A percentile compares a stretch with the other conserved stretches of the same genome.
Conservation (phyloP, 2,888 invertebrate genomes). For the Platycnemis pennipes region DNA sequence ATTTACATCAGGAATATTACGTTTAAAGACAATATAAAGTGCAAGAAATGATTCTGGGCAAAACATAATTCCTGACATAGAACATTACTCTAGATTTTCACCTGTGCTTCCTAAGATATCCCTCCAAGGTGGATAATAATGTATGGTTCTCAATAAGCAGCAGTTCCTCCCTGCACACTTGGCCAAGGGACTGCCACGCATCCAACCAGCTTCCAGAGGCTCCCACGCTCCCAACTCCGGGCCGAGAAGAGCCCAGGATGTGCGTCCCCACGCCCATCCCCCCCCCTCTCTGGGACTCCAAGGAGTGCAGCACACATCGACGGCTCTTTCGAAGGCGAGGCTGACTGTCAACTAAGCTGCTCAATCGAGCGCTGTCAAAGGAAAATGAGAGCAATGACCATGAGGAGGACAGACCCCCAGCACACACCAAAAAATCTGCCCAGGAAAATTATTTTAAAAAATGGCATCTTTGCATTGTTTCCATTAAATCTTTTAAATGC, state of each 20-base stretch:
- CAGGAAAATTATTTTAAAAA: no score
- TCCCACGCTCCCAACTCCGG: slow-evolving; percentile 55
- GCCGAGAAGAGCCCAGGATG: slow-evolving; percentile 33
- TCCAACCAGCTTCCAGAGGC: slow-evolving; percentile 86
- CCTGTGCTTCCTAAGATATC: slow-evolving; percentile 94
- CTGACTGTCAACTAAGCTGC: slow-evolving; percentile 89
- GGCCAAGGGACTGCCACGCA: slow-evolving; percentile 92
- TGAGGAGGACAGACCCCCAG: neutral
- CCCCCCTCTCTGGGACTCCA: slow-evolving; percentile 88
- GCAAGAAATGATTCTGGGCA: neutral
- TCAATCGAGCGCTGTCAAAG: slow-evolving; percentile 85
- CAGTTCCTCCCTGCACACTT: slow-evolving; percentile 90
- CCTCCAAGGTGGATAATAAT: slow-evolving; percentile 92
- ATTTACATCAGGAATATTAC: neutral
- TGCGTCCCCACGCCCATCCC: slow-evolving; percentile 78
- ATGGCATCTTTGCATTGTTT: no score
- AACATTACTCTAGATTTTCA: slow-evolving; percentile 75
- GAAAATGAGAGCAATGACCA: neutral
- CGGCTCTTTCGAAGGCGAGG: slow-evolving; percentile 93
- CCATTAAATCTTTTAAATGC: no score
- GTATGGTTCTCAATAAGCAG: slow-evolving; percentile 93
- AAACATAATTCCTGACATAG: slow-evolving; percentile 69
- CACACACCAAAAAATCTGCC: no score
- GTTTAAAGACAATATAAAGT: neutral
- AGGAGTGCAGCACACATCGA: slow-evolving; percentile 92